Evolutionary conservation across 2,113 vertebrate species (phyloP).

Genomic region (Bufo gargarizans): DNA sequence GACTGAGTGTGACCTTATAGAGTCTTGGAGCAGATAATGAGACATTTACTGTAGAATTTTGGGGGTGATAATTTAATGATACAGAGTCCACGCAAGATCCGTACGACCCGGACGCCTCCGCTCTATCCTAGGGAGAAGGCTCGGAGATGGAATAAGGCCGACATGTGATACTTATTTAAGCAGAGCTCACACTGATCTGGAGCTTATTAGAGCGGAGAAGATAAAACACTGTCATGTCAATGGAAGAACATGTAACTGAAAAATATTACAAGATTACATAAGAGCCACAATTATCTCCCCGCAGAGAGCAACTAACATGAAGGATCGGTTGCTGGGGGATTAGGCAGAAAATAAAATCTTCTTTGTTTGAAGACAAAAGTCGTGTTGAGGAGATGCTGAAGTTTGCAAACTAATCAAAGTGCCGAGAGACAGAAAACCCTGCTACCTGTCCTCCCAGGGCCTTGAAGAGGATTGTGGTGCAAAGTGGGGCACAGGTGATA

Average conservation of each 20-base stretch:
- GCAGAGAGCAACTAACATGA: constrained; percentile 29
- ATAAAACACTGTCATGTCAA: constrained; percentile 44
- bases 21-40: neutral
- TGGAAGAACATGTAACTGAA: constrained; percentile 40
- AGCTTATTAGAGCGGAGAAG: constrained; percentile 21
- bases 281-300: constrained; percentile 15
- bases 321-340: neutral
- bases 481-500: too few relatives aligned
- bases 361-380: constrained; percentile 16
- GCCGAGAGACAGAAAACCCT: too few relatives aligned
- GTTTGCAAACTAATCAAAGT: neutral
- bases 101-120: neutral
- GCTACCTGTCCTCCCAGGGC: too few relatives aligned
- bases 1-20: too few relatives aligned
- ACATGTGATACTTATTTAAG: constrained; percentile 12
- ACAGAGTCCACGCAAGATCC: neutral
- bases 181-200: constrained; percentile 19
- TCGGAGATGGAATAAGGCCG: neutral
- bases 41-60: too few relatives aligned
- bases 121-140: neutral
- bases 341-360: neutral
- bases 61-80: neutral
- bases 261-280: constrained; percentile 30
- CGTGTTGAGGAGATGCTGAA: neutral
- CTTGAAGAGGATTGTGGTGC: too few relatives aligned